phyloP scores from a whole-genome alignment of 2,888 invertebrate genomes.

The Malachius bipustulatus region DNA sequence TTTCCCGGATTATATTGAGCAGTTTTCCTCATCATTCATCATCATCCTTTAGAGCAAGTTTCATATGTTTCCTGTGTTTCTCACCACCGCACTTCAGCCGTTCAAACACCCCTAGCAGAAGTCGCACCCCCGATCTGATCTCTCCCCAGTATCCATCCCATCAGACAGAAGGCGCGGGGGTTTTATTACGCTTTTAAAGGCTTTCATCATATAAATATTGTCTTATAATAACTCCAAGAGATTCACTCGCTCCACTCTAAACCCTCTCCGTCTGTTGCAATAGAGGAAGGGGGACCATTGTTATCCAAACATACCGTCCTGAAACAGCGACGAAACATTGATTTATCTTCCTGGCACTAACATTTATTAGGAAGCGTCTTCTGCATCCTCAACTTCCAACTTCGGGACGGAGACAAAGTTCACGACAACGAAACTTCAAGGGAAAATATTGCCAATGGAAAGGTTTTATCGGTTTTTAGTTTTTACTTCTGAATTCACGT shows the following conservation, averaged over 20 bases:
- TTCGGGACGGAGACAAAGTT: conserved; percentile 3
- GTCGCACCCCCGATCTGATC: no score
- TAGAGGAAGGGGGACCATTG: not conserved
- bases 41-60: no score
- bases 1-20: no score
- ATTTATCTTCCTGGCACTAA: not conserved
- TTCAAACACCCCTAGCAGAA: no score
- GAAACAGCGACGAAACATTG: conserved; percentile 2
- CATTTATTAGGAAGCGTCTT: not conserved
- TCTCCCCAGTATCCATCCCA: no score
- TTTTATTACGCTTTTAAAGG: conserved; percentile 32
- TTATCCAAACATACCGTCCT: not conserved
- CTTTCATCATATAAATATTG: conserved; percentile 33
- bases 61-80: no score
- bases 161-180: no score
- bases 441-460: conserved; percentile 2
- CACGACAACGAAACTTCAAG: conserved; percentile 1
- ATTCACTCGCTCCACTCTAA: not conserved
- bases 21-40: no score
- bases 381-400: not conserved
- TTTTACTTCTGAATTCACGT: not conserved
- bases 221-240: conserved; percentile 29
- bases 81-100: no score
- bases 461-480: not conserved
- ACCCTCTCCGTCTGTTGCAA: not conserved